Percentiles rank a stretch among this genome's conserved stretches.
Evolutionary conservation across 2,797 vertebrate genomes (phyloP).

Genomic region (Pygocentrus nattereri): DNA sequence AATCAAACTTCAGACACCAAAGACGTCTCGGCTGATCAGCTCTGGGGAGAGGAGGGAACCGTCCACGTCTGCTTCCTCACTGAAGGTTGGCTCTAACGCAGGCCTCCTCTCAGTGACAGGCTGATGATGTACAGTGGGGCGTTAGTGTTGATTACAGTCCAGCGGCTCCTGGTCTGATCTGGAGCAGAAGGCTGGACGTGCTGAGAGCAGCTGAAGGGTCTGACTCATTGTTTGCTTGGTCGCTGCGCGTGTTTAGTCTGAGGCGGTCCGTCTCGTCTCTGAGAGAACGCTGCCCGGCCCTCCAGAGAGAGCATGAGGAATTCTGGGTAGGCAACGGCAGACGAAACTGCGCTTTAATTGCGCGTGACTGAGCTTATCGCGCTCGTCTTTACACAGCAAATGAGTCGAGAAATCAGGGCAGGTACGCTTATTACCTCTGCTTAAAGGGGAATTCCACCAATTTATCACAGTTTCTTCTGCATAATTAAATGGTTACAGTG

Average conservation of each 20-base stretch:
- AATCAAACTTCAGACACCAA: too few species aligned
- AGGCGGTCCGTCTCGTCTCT: neutral
- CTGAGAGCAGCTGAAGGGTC: neutral
- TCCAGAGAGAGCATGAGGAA: neutral
- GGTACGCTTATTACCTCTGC: neutral
- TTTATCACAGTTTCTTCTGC: too few species aligned
- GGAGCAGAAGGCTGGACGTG: neutral
- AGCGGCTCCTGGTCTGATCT: neutral
- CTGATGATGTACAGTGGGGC: neutral
- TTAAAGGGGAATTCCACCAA: neutral
- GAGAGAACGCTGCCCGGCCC: neutral
- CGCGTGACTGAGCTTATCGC: neutral
- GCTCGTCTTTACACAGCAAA: neutral
- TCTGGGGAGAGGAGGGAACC: too few species aligned
- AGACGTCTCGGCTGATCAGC: too few species aligned
- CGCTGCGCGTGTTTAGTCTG: slow-evolving; percentile 19
- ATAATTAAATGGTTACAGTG: too few species aligned
- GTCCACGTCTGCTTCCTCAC: neutral
- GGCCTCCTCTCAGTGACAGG: too few species aligned
- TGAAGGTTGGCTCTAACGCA: neutral
- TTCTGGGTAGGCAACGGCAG: neutral
- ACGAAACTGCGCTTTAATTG: neutral
- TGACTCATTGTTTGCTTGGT: neutral
- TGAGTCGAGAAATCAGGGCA: neutral
- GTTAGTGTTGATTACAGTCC: slow-evolving; percentile 20